Evolutionary conservation across 2,797 vertebrate species (phyloP).

Genomic region (Pseudochaenichthys georgianus): DNA sequence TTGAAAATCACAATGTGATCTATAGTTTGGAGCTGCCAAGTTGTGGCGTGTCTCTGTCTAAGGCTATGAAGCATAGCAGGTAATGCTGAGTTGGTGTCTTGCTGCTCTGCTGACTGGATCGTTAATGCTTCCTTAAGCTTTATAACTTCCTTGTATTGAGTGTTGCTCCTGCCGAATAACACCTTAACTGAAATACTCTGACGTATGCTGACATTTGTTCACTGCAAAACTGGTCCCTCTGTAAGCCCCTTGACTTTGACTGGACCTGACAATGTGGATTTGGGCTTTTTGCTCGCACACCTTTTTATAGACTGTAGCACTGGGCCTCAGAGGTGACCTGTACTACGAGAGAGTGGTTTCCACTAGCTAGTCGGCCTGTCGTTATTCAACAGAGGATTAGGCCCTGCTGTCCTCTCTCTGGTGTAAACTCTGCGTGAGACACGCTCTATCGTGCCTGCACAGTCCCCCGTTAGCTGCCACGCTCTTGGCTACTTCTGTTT

Average conservation of each 20-base stretch:
- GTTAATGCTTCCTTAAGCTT: conserved; percentile 61
- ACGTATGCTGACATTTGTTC: conserved; percentile 26
- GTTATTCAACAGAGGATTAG: conserved; percentile 80
- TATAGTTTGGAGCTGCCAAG: conserved; percentile 31
- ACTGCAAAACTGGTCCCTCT: conserved; percentile 13
- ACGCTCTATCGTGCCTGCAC: conserved; percentile 66
- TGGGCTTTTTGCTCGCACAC: conserved; percentile 38
- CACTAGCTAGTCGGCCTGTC: conserved; percentile 56
- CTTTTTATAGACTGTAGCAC: conserved; percentile 20
- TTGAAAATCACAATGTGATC: conserved; percentile 10
- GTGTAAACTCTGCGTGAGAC: conserved; percentile 66
- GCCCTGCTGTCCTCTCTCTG: conserved; percentile 52
- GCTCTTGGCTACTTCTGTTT: conserved; percentile 57
- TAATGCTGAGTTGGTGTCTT: conserved; percentile 61
- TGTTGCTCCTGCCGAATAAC: conserved; percentile 48
- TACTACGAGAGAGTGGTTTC: conserved; percentile 33
- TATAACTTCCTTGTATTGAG: conserved; percentile 63
- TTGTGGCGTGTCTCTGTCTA: conserved; percentile 31
- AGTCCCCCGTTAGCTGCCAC: conserved; percentile 48
- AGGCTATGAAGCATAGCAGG: conserved; percentile 36
- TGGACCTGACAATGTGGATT: conserved; percentile 31
- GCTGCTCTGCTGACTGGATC: conserved; percentile 55
- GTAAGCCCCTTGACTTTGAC: conserved; percentile 31
- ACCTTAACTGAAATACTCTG: conserved; percentile 31
- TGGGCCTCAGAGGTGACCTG: conserved; percentile 49